Evolutionary conservation across 2,888 invertebrate species (phyloP).

Genomic region (Dione vanillae): DNA sequence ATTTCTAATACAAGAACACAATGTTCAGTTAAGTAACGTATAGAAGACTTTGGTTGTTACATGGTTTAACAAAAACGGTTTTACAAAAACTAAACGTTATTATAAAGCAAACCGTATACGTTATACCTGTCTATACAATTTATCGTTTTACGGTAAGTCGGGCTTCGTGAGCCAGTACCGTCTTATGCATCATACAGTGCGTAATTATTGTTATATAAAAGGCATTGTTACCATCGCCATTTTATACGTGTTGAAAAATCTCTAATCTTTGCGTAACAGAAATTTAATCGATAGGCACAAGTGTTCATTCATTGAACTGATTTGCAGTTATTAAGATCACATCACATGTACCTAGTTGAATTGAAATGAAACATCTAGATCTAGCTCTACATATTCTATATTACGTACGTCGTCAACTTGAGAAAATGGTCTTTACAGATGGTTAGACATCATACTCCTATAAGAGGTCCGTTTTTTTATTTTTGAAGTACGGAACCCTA

Average conservation of each 20-base stretch:
- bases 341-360: background rate
- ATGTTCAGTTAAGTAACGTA: too few species aligned
- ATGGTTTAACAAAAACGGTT: background rate
- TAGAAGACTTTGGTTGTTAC: too few species aligned
- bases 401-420: too few species aligned
- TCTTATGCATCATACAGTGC: conserved; percentile 29
- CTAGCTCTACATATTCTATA: background rate
- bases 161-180: conserved; percentile 22
- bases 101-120: background rate
- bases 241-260: conserved; percentile 20
- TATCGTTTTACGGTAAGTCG: conserved; percentile 35
- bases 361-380: background rate
- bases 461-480: too few species aligned
- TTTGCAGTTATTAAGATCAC: background rate
- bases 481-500: too few species aligned
- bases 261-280: conserved; percentile 15
- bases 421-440: too few species aligned
- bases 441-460: too few species aligned
- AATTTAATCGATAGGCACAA: conserved; percentile 1
- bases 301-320: background rate
- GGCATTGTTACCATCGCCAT: conserved; percentile 31
- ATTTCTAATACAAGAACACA: too few species aligned
- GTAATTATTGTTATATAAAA: conserved; percentile 40
- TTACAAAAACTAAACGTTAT: background rate
- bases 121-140: conserved; percentile 1